These are phyloP conservation scores for Apostichopus leukothele DNA, from an alignment of 53 echinoderm and acorn worm genomes.

Conservation along the genomic window DNA sequence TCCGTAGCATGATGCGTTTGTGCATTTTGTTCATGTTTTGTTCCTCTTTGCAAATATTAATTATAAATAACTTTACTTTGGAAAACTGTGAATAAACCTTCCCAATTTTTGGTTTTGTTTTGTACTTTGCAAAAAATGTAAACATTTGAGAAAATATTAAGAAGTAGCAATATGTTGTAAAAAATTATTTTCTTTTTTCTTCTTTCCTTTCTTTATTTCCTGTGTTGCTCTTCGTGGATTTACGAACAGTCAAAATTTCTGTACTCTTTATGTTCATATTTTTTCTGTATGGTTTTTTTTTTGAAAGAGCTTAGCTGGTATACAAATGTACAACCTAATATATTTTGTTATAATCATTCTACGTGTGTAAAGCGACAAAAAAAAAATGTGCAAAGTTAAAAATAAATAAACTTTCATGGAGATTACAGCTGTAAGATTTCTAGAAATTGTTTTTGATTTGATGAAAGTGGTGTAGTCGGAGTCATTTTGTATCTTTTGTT, in stretches of 20 bases:
- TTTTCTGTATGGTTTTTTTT: neutral
- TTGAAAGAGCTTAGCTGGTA: neutral
- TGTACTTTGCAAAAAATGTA: conserved; percentile 16
- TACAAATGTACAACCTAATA: conserved; percentile 27
- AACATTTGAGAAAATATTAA: conserved; percentile 10
- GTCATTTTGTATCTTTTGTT: neutral
- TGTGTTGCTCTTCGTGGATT: neutral
- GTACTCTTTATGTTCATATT: neutral
- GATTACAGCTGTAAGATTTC: no score
- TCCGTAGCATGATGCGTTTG: no score
- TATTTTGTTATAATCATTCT: conserved; percentile 31
- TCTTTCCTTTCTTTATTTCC: neutral
- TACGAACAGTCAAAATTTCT: neutral
- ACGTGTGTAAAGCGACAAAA: conserved; percentile 1
- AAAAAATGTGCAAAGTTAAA: neutral
- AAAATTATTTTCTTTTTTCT: conserved; percentile 3
- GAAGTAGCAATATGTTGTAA: conserved; percentile 38
- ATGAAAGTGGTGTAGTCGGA: no score
- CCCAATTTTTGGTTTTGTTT: neutral
- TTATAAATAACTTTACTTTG: neutral
- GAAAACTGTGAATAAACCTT: neutral
- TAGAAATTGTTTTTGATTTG: no score
- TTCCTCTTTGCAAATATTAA: neutral
- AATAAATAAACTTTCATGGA: neutral
- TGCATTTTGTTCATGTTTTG: no score